These are phyloP conservation scores for Poeciliopsis turneri DNA, from an alignment of 2,797 vertebrate species.

Conservation along the genomic window DNA sequence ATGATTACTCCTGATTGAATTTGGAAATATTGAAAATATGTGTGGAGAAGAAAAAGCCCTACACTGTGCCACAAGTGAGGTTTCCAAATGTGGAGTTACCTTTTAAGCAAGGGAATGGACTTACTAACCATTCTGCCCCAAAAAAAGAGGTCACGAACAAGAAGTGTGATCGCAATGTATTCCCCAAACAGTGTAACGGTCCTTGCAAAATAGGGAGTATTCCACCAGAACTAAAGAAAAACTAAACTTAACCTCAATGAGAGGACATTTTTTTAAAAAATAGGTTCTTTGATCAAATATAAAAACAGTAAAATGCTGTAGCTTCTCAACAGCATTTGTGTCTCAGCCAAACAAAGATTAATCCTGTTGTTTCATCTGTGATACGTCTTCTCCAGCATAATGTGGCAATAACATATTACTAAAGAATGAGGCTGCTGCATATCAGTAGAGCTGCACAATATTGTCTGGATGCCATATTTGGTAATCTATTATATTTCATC, in stretches of 20 bases:
- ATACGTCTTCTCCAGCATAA: not conserved
- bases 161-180: not conserved
- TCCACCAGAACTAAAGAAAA: not conserved
- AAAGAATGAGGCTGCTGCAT: not conserved
- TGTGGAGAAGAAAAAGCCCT: not conserved
- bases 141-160: not conserved
- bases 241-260: not conserved
- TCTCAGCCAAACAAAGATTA: not conserved
- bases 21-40: not conserved
- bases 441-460: constrained; percentile 1
- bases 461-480: constrained; percentile 4
- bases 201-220: not conserved
- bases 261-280: not conserved
- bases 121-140: not conserved
- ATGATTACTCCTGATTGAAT: not conserved
- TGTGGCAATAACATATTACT: constrained; percentile 4
- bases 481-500: not conserved
- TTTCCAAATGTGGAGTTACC: not conserved
- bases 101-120: not conserved
- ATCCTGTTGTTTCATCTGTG: constrained; percentile 3
- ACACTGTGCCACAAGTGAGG: not conserved
- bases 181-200: not conserved
- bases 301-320: not conserved
- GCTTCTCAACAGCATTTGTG: not conserved
- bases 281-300: not conserved